Evolutionary conservation across 2,797 vertebrate genomes (phyloP), one percentile per base, ranked within the genome.

Genomic region (Alca torda): DNA sequence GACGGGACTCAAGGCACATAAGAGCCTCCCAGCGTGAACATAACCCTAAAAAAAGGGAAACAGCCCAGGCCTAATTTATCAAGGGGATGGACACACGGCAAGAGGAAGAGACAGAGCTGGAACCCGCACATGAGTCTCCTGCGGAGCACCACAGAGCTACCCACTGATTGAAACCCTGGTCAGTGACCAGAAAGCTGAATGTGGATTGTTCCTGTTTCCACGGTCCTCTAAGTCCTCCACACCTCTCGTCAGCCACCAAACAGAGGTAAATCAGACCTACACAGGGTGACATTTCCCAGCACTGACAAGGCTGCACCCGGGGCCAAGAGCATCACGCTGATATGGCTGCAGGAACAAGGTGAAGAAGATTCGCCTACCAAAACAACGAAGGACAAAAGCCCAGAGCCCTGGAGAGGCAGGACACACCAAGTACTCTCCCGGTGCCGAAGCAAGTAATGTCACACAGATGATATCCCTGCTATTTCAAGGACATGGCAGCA

Each of bases 401-500:
- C 45, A 69, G 59, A 84, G 50, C 26, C 18, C 78, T 31, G 17
- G 30, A 67, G 33, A 51, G 72, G 54, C 56, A 61, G 57, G 77
- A 67, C 10, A 26, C 0, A 1, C 46, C 43, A 35, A 93, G 61
- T 19, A 19, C 26, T 86, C 69, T 90, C 86, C 56, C 78, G 37
- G 11, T 45, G 45, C 63, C 74, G 81, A 84, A 68, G 56, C 67
- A 61, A 90, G 81, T 39, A 25, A 61, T 3, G 18, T 54, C 68
- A 89, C 12, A 4, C 35, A 31, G 70, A 68, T 50, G 41, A 54
- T 17, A 91, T 13, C 35, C 16, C 72, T 57, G 61, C 83, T 95
- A 83, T 90, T 76, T 84, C 67, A 85, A 96, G 93, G 88, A 79
- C 74, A 83, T 2, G 6, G 82, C 65, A 96, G 64, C 54, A 69